phyloP scores from a whole-genome alignment of 2,888 invertebrate genomes.

The Escarpia spicata region DNA sequence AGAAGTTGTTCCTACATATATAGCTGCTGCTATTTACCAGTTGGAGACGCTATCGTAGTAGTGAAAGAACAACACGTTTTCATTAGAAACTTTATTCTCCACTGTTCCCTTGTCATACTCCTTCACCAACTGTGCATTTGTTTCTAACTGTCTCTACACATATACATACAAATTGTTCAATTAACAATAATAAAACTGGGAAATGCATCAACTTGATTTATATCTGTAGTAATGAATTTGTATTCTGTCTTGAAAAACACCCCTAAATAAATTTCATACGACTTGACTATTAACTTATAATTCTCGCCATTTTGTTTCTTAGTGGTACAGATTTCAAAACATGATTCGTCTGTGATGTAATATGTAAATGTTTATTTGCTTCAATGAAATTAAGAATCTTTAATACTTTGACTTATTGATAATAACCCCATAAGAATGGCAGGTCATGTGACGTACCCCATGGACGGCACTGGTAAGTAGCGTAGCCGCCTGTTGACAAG shows the following conservation, averaged over 20 bases:
- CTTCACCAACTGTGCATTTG: too few relatives aligned
- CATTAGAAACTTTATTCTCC: too few relatives aligned
- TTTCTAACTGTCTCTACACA: too few relatives aligned
- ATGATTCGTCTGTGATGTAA: background rate
- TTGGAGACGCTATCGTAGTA: too few relatives aligned
- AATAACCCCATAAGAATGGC: background rate
- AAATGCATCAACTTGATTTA: too few relatives aligned
- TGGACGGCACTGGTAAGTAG: conserved; percentile 69
- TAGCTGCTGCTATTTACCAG: too few relatives aligned
- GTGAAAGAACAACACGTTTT: too few relatives aligned
- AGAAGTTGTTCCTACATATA: background rate
- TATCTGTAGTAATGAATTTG: too few relatives aligned
- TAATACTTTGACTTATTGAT: background rate
- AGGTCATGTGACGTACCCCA: conserved; percentile 58
- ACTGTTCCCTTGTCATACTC: too few relatives aligned
- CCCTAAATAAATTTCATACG: background rate
- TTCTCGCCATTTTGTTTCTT: background rate
- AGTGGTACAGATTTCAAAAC: conserved; percentile 4
- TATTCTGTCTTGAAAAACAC: too few relatives aligned
- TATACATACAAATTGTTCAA: background rate
- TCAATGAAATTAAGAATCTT: background rate
- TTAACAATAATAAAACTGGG: too few relatives aligned
- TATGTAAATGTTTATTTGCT: background rate
- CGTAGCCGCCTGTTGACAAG: conserved; percentile 66
- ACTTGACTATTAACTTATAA: background rate